Base-by-base conservation (phyloP, 2,888 invertebrate species). In the Cecidostiba fungosa region DNA sequence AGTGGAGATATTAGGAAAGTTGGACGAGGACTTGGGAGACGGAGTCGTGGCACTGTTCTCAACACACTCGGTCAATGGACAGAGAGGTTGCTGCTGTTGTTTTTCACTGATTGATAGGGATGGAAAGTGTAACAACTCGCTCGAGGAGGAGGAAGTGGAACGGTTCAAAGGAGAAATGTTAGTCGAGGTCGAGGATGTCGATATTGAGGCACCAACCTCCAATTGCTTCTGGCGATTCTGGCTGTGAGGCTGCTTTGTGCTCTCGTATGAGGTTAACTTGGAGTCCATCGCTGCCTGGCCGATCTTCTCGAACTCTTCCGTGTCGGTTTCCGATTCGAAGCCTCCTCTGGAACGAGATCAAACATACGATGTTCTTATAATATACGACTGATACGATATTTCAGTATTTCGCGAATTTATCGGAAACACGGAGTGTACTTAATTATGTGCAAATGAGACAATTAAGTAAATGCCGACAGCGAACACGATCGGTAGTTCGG, bases 301-400 rank as follows among this genome's bases (percentile, higher is more conserved):
- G 12, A 97, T 95, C 92, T 96, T 96, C 93, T 97, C 97, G 93
- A 97, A 97, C 91, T 97, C 97, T 90, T 97, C 97, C 0, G 96
- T 96, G 91, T 97, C 97, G 0, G 96, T 96, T 94, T 97, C 97
- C 0, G 97, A 97, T 91, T 97, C 97, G 91, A 96, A 96, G 50
- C 89, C 92, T 87, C 96, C 96, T 91, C 97, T 97, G 94, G 4
- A 89, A 88, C 83, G 70, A 76, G 16, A 76, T 77, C 0, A 26
- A n/a, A 59, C 73, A 69, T 14, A 74, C 72, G 47, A 73, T 43
- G 14, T 78, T 16, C 32, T 82, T 66, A 59, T 43, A 70, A n/a
- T 19, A 16, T 36, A 69, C 19, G 5, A 69, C n/a, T 32, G 26
- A 69, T 26, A 39, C 39, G 10, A 39, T 39, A 39, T 39, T 39